phyloP scores from a whole-genome alignment of 2,888 invertebrate genomes.

The Hyles lineata region DNA sequence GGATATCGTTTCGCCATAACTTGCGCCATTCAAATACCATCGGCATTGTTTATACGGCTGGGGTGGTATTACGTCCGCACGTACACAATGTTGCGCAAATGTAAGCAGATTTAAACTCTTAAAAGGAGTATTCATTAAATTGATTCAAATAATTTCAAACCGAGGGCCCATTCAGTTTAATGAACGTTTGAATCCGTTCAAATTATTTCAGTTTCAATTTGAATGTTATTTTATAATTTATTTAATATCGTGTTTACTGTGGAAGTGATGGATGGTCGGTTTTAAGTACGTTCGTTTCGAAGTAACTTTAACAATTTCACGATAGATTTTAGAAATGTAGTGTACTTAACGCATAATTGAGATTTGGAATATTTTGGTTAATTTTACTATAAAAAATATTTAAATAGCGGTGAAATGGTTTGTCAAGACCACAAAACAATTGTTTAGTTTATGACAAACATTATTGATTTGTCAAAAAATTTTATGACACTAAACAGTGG shows the following conservation, averaged over 20 bases:
- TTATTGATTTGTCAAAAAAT: too few relatives aligned
- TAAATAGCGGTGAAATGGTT: too few relatives aligned
- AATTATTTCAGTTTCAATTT: slow-evolving; percentile 21
- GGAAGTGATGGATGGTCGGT: background rate
- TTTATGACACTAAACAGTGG: too few relatives aligned
- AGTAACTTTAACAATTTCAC: background rate
- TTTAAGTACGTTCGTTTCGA: background rate
- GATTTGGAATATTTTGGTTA: too few relatives aligned
- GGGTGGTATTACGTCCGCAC: slow-evolving; percentile 65
- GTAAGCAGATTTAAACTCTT: slow-evolving; percentile 25
- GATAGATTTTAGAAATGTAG: too few relatives aligned
- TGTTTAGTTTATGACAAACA: too few relatives aligned
- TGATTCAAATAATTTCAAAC: slow-evolving; percentile 25
- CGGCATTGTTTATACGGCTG: slow-evolving; percentile 65
- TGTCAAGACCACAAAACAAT: too few relatives aligned
- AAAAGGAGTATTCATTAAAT: slow-evolving; percentile 26
- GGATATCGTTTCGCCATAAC: slow-evolving; percentile 29
- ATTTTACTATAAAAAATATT: too few relatives aligned
- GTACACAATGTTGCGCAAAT: slow-evolving; percentile 22
- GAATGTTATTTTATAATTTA: slow-evolving; percentile 15
- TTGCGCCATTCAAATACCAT: slow-evolving; percentile 45
- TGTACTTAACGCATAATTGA: too few relatives aligned
- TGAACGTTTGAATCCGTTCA: slow-evolving; percentile 20
- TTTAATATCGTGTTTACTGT: slow-evolving; percentile 15
- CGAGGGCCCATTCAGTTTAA: slow-evolving; percentile 22